Base-by-base conservation (phyloP, 2,113 vertebrate species). In the Sula dactylatra region DNA sequence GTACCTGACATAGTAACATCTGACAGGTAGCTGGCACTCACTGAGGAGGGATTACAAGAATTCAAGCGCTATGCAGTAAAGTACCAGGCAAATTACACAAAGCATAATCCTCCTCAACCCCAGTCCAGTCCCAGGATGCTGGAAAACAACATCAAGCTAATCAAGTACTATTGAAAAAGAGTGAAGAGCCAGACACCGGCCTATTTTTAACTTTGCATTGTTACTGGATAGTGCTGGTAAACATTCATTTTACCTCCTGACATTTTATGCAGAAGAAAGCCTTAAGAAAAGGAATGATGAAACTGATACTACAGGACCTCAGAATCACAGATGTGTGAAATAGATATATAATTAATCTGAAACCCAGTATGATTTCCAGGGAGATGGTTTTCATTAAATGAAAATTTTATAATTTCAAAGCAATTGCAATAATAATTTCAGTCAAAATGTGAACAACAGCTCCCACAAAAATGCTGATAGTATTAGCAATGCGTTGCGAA, bases 241-340 rank as follows among this genome's bases (percentile, higher is more conserved):
- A 93, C 45, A 62, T 58, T 16, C 17, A 76, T 90, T 92, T 95
- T 73, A 74, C 34, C 82, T 90, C 64, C 64, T 74, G 50, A 81
- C 16, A 47, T 64, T 90, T 94, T 88, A 77, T 83, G 27, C 62
- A 92, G 82, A 69, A 92, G 84, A 95, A 96, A 88, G 64, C 50
- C 66, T 66, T 92, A 94, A 97, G 95, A 94, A 96, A 92, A 94
- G 44, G 74, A 90, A 84, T 42, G 26, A 92, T 93, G 67, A 95
- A 95, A 88, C 49, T 94, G 90, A 92, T 93, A 89, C 19, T 86
- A 93, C 50, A 93, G 88, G 58, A 95, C 71, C 55, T 88, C 58
- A 90, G 59, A 96, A 95, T 90, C 94, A 96, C 85, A 93, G 88
- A 92, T 93, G 92, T 96, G 96, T 95, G 96, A 96, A 96, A 95